phyloP scores from a whole-genome alignment of 2,113 vertebrate genomes.

The Gulo gulo region DNA sequence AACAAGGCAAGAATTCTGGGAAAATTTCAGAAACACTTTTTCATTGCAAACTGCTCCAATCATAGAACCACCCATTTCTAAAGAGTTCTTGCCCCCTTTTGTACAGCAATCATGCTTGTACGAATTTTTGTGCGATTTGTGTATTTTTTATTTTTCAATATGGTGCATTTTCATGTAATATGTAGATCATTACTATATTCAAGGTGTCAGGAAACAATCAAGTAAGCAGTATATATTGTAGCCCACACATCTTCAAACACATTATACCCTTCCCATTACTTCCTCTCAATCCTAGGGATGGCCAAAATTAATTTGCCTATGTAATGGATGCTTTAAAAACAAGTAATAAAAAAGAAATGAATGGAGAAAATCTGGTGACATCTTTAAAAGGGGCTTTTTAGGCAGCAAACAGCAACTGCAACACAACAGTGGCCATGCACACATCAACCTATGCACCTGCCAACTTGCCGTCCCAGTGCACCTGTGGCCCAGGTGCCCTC shows the following conservation, averaged over 20 bases:
- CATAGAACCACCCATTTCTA: not conserved
- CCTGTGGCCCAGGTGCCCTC: accelerated
- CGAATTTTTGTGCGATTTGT: not conserved
- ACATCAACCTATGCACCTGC: not conserved
- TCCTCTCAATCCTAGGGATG: not conserved
- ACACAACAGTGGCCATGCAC: not conserved
- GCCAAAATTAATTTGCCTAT: not conserved
- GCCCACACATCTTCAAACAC: not conserved
- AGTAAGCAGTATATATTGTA: not conserved
- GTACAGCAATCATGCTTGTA: not conserved
- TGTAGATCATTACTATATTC: not conserved
- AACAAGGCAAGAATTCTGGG: not conserved
- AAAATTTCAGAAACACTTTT: not conserved
- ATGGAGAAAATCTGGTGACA: not conserved
- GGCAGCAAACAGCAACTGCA: not conserved
- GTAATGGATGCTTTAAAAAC: not conserved
- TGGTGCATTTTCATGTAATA: not conserved
- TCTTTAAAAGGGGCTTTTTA: not conserved
- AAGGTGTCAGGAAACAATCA: not conserved
- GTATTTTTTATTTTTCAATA: not conserved
- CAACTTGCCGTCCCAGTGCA: too few relatives aligned
- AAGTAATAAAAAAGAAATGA: not conserved
- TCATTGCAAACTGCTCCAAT: not conserved
- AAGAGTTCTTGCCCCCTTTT: not conserved
- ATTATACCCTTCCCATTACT: not conserved